These are phyloP conservation scores for Gastrophryne carolinensis DNA, from an alignment of 2,797 vertebrate genomes.

Conservation along the genomic window DNA sequence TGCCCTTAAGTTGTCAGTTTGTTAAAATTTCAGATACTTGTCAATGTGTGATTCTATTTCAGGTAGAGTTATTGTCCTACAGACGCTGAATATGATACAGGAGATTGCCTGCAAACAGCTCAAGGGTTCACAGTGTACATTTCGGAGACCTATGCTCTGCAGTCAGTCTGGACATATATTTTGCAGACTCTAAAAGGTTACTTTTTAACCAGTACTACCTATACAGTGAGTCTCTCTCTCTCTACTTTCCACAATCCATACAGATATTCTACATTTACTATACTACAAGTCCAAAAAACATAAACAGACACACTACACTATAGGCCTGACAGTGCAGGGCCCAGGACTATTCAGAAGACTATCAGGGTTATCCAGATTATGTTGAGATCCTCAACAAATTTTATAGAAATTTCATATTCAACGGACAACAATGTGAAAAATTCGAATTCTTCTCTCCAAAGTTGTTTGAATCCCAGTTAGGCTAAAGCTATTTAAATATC, in stretches of 20 bases:
- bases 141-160: constrained; percentile 19
- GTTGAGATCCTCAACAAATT: no score
- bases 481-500: no score
- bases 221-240: not conserved
- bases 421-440: no score
- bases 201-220: not conserved
- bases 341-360: no score
- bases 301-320: no score
- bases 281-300: no score
- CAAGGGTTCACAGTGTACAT: constrained; percentile 25
- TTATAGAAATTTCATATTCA: no score
- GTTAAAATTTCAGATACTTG: constrained; percentile 29
- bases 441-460: no score
- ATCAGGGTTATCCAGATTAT: no score
- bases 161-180: not conserved
- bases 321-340: no score
- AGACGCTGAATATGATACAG: constrained; percentile 29
- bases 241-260: not conserved
- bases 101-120: constrained; percentile 33
- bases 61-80: constrained; percentile 31
- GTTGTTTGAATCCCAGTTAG: no score
- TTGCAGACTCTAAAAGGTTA: not conserved
- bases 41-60: constrained; percentile 42
- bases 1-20: constrained; percentile 44
- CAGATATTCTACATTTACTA: not conserved